These are phyloP conservation scores for Callopanchax toddi DNA, from an alignment of 2,113 vertebrate species.

Conservation along the genomic window DNA sequence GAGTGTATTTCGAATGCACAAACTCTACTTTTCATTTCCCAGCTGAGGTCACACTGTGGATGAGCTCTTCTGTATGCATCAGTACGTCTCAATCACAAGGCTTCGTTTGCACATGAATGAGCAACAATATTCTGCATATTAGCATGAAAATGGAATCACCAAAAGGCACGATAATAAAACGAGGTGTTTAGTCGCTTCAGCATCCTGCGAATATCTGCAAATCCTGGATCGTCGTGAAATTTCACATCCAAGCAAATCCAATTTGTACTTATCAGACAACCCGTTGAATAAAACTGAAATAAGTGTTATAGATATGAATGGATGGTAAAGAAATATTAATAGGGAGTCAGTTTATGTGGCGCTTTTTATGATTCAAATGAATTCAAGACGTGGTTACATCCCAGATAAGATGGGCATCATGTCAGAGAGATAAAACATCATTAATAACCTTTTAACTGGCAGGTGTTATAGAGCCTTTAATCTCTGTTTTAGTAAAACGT, in stretches of 20 bases:
- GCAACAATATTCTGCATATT: slow-evolving; percentile 27
- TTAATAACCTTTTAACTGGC: too few relatives aligned
- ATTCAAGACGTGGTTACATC: neutral
- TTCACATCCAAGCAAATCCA: too few relatives aligned
- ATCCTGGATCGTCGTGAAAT: slow-evolving; percentile 17
- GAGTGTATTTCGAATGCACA: slow-evolving; percentile 1
- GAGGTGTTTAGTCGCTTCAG: slow-evolving; percentile 17
- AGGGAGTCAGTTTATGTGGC: too few relatives aligned
- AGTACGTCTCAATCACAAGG: slow-evolving; percentile 16
- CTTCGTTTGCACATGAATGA: slow-evolving; percentile 24
- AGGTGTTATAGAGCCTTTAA: too few relatives aligned
- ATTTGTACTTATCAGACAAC: too few relatives aligned
- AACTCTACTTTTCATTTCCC: neutral
- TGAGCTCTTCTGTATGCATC: slow-evolving; percentile 46
- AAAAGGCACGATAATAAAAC: slow-evolving; percentile 11
- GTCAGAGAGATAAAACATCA: too few relatives aligned
- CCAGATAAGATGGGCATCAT: too few relatives aligned
- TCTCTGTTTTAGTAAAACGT: too few relatives aligned
- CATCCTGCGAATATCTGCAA: slow-evolving; percentile 14
- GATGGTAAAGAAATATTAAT: too few relatives aligned
- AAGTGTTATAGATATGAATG: too few relatives aligned
- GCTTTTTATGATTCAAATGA: too few relatives aligned
- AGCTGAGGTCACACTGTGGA: slow-evolving; percentile 24
- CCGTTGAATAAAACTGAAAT: too few relatives aligned
- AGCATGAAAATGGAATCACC: slow-evolving; percentile 28